Evolutionary conservation across 37 sponge, comb jelly and placozoan species (phyloP).

Genomic region (Haliclona indistincta): DNA sequence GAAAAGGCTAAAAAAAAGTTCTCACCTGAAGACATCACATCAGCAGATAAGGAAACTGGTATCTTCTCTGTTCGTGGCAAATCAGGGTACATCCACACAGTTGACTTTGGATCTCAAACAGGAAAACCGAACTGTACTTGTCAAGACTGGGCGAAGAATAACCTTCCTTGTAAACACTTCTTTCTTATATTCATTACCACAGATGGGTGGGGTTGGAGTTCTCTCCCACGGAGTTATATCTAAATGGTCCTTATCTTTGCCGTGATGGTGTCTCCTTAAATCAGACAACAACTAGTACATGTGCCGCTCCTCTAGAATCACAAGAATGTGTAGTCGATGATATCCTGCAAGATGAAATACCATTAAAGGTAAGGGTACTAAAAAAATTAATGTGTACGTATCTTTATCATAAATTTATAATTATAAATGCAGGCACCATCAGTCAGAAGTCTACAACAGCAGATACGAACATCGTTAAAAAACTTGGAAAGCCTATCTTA

Average conservation of each 20-base stretch:
- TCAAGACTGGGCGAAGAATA: slow-evolving; percentile 14
- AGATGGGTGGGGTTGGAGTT: slow-evolving; percentile 10
- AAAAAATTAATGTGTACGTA: neutral
- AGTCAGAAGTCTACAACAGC: no score
- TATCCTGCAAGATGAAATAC: neutral
- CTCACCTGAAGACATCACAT: neutral
- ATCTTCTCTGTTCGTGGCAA: slow-evolving; percentile 5
- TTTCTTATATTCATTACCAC: neutral
- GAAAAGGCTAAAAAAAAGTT: slow-evolving; percentile 17
- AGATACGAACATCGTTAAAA: no score
- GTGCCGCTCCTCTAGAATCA: neutral
- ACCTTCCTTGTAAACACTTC: slow-evolving; percentile 24
- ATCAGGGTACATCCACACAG: neutral
- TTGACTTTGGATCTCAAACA: slow-evolving; percentile 18
- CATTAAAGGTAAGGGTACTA: neutral
- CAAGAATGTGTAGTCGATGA: neutral
- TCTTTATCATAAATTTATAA: no score
- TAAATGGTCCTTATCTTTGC: slow-evolving; percentile 15
- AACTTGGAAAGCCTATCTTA: no score
- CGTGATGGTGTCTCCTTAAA: neutral
- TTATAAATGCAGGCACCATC: no score
- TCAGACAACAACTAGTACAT: neutral
- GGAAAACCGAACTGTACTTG: slow-evolving; percentile 17
- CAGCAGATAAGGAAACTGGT: neutral
- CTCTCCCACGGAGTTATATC: slow-evolving; percentile 2